Conservation (phyloP, 1,140 invertebrate species). For the Bathynomus jamesi region DNA sequence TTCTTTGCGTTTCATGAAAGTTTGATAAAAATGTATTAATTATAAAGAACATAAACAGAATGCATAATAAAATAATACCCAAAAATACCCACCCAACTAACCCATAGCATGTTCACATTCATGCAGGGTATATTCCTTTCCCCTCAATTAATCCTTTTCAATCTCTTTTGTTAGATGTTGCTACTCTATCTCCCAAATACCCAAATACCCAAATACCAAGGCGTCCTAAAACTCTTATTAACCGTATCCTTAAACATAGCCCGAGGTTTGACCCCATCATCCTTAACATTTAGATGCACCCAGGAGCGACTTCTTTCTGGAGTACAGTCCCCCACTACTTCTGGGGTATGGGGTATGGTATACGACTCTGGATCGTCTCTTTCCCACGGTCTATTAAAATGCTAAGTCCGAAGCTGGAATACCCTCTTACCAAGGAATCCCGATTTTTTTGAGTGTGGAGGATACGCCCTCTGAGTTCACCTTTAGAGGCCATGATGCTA, state of each 20-base stretch:
- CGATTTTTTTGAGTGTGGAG: too few species aligned
- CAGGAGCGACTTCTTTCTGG: neutral
- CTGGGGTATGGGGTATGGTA: neutral
- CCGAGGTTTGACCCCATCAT: neutral
- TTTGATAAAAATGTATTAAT: too few species aligned
- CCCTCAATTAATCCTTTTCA: neutral
- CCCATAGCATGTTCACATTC: too few species aligned
- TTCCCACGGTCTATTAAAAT: slow-evolving; percentile 1
- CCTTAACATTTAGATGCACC: neutral
- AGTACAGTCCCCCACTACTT: neutral
- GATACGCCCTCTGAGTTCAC: neutral
- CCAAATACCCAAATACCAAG: neutral
- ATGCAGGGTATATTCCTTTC: too few species aligned
- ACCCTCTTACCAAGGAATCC: neutral
- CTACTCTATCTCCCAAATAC: neutral
- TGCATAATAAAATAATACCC: too few species aligned
- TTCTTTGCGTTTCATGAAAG: too few species aligned
- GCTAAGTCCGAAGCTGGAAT: too few species aligned
- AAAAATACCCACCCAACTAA: too few species aligned
- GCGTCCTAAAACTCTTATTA: neutral
- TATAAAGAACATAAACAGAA: too few species aligned
- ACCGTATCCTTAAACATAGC: neutral
- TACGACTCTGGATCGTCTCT: neutral
- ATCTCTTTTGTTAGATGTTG: neutral
- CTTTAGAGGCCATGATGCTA: neutral